phyloP scores from a whole-genome alignment of 2,113 vertebrate species.

The Xerus inauris region DNA sequence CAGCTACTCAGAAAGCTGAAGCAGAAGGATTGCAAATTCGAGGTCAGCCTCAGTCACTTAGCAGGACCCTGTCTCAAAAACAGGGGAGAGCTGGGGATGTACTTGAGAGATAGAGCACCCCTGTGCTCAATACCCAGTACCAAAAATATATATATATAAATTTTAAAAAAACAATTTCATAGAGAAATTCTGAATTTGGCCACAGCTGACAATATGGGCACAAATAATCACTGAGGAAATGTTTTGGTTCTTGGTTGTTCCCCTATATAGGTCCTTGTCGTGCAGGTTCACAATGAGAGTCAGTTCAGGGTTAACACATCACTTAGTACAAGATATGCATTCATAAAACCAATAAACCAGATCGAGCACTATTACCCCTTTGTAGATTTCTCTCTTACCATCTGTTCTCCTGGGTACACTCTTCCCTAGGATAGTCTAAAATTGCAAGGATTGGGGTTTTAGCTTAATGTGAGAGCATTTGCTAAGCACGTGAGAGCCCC shows the following conservation, averaged over 20 bases:
- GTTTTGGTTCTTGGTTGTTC: background rate
- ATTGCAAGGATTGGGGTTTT: too few species aligned
- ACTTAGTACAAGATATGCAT: background rate
- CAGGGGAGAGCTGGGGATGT: too few species aligned
- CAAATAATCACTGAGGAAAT: background rate
- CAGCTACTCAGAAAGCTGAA: too few species aligned
- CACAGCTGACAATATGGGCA: background rate
- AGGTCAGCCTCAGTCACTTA: background rate
- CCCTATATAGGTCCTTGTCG: background rate
- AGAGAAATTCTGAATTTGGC: background rate
- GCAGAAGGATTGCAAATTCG: too few species aligned
- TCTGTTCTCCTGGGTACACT: background rate
- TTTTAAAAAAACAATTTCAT: too few species aligned
- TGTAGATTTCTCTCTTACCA: background rate
- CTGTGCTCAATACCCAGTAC: too few species aligned
- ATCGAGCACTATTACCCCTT: background rate
- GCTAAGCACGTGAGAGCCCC: too few species aligned
- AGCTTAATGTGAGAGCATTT: too few species aligned
- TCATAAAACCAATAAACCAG: background rate
- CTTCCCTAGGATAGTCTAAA: background rate
- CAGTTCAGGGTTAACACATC: background rate
- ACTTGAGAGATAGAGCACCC: too few species aligned
- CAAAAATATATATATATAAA: too few species aligned
- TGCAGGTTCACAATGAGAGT: background rate
- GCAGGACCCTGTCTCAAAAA: background rate